These are phyloP conservation scores for Drosophila pseudoananassae DNA, from an alignment of 1,140 invertebrate genomes.

Conservation along the genomic window DNA sequence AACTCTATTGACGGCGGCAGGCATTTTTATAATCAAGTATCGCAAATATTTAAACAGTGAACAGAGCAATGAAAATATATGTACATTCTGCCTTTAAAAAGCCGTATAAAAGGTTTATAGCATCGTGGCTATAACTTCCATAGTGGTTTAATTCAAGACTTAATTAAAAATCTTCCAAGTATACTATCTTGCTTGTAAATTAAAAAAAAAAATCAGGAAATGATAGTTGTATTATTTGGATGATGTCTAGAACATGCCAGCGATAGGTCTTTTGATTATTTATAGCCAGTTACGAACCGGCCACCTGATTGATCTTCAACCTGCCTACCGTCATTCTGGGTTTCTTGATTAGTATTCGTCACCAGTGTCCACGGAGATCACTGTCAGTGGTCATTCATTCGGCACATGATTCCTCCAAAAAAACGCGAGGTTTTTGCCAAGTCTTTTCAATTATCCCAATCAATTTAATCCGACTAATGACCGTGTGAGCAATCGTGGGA, in stretches of 20 bases:
- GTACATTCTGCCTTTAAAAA: not conserved
- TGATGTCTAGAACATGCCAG: constrained; percentile 5
- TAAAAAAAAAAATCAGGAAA: constrained; percentile 1
- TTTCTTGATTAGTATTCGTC: constrained; percentile 27
- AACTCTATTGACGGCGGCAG: constrained; percentile 1
- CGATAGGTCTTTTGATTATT: constrained; percentile 24
- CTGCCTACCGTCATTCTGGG: constrained; percentile 21
- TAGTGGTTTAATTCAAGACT: no score
- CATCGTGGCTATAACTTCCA: no score
- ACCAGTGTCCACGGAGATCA: constrained; percentile 7
- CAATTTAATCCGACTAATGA: constrained; percentile 19
- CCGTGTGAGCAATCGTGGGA: constrained; percentile 12
- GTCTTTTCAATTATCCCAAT: constrained; percentile 17
- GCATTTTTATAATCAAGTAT: constrained; percentile 6
- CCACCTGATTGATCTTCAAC: constrained; percentile 43
- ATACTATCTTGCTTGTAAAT: not conserved
- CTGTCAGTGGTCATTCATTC: constrained; percentile 9
- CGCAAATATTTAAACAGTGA: constrained; percentile 29
- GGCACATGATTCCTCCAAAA: constrained; percentile 16
- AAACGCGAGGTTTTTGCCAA: not conserved
- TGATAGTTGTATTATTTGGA: constrained; percentile 7
- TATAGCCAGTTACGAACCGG: constrained; percentile 18
- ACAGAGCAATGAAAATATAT: not conserved
- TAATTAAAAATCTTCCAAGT: no score
- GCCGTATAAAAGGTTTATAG: not conserved